A percentile compares a stretch with the other conserved stretches of the same genome.
These are phyloP conservation scores for Rhabdophis nuchalis DNA, from an alignment of 2,797 vertebrate genomes.

Conservation along the genomic window DNA sequence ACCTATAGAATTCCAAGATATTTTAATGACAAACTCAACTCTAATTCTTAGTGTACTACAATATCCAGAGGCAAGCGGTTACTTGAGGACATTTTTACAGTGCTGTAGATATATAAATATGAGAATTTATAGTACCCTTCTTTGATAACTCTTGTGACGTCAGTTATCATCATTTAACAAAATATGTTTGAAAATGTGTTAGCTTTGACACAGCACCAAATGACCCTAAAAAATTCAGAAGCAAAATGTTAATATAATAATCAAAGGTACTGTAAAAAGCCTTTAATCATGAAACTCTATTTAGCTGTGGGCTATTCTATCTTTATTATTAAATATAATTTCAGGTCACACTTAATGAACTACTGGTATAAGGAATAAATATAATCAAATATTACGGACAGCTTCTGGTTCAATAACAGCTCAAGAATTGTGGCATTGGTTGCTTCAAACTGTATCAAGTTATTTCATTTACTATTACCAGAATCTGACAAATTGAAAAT, in stretches of 20 bases:
- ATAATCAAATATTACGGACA: background rate
- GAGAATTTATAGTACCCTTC: background rate
- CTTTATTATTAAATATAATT: background rate
- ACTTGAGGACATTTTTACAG: background rate
- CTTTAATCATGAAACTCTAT: background rate
- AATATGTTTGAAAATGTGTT: background rate
- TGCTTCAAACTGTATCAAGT: background rate
- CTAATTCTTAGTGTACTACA: background rate
- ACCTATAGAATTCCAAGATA: background rate
- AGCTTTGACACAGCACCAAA: background rate
- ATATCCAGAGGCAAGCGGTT: background rate
- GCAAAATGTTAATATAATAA: background rate
- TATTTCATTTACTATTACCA: background rate
- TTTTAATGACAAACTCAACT: background rate
- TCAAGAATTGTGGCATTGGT: background rate
- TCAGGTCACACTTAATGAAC: background rate
- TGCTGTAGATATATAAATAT: no score
- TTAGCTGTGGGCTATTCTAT: background rate
- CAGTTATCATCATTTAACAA: background rate
- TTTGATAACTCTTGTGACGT: background rate
- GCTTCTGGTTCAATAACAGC: background rate
- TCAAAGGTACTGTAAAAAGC: background rate
- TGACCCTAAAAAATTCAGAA: background rate
- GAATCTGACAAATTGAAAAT: background rate
- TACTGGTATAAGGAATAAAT: background rate